A percentile compares a stretch with the other conserved stretches of the same genome.
phyloP scores from a whole-genome alignment of 2,797 vertebrate species.

The Gallinago nigripennis region DNA sequence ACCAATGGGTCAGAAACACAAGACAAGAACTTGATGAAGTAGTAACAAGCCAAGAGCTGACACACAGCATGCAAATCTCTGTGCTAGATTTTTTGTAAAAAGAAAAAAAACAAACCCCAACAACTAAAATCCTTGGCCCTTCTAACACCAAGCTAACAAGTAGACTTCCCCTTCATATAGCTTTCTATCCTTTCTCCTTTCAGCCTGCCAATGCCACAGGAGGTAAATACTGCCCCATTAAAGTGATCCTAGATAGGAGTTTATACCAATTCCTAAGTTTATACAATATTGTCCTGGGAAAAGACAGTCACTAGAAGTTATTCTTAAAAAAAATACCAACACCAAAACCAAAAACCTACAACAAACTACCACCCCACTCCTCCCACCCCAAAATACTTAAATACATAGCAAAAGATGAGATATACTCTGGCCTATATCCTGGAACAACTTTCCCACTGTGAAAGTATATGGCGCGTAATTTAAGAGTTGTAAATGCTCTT shows the following conservation, averaged over 20 bases:
- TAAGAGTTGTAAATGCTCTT: not conserved
- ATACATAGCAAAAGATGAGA: not conserved
- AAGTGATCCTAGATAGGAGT: not conserved
- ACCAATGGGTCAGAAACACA: not conserved
- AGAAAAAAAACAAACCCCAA: too few relatives aligned
- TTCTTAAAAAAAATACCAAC: not conserved
- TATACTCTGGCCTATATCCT: not conserved
- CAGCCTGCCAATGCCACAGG: not conserved
- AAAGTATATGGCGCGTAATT: not conserved
- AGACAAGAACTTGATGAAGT: not conserved
- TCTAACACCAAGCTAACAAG: not conserved
- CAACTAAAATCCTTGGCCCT: not conserved
- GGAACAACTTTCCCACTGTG: not conserved
- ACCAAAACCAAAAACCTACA: not conserved
- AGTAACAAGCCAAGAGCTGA: not conserved
- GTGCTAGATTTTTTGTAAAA: not conserved
- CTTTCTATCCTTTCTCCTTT: not conserved
- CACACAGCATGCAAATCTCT: not conserved
- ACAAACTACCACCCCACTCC: too few relatives aligned
- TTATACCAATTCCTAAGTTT: not conserved
- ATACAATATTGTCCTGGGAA: not conserved
- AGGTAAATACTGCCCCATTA: not conserved
- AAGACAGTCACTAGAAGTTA: not conserved
- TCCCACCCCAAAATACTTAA: not conserved
- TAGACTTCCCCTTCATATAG: not conserved